Percentiles rank a stretch among this genome's conserved stretches.
Evolutionary conservation across 1,140 invertebrate genomes (phyloP).

Genomic region (Aradophagus sp.): DNA sequence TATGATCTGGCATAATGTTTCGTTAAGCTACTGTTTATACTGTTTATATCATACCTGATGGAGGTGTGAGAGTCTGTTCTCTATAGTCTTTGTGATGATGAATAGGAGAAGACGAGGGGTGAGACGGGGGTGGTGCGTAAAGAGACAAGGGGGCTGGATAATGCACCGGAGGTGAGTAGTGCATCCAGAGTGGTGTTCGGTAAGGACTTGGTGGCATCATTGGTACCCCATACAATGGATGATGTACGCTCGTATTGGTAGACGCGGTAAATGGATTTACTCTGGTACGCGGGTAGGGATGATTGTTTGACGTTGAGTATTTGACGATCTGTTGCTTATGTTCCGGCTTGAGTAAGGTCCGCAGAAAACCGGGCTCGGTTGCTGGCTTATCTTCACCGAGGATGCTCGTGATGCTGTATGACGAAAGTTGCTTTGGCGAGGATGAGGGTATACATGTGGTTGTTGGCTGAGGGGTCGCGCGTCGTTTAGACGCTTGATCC

Average conservation of each 20-base stretch:
- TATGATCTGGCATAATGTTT: too few relatives aligned
- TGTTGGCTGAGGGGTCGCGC: constrained; percentile 67
- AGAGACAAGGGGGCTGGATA: constrained; percentile 71
- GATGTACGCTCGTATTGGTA: constrained; percentile 66
- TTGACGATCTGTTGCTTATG: constrained; percentile 69
- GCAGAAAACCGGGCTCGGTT: constrained; percentile 70
- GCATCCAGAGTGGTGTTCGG: constrained; percentile 75
- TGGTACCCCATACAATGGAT: constrained; percentile 70
- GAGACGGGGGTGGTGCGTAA: constrained; percentile 68
- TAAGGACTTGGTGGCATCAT: constrained; percentile 73
- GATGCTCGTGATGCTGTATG: constrained; percentile 86
- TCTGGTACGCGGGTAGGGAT: constrained; percentile 66
- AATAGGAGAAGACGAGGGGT: constrained; percentile 68
- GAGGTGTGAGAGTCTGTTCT: constrained; percentile 73
- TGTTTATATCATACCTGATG: constrained; percentile 73
- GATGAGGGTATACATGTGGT: constrained; percentile 46
- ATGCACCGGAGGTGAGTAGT: constrained; percentile 75
- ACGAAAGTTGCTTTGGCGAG: constrained; percentile 77
- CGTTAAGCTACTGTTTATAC: too few relatives aligned
- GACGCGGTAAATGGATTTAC: constrained; percentile 68
- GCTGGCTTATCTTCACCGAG: constrained; percentile 77
- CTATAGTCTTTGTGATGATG: constrained; percentile 74
- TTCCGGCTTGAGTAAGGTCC: constrained; percentile 71
- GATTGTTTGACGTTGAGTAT: constrained; percentile 67
- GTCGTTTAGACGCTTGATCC: constrained; percentile 75